Conservation (phyloP, 2,888 invertebrate genomes). For the Nebria brevicollis region DNA sequence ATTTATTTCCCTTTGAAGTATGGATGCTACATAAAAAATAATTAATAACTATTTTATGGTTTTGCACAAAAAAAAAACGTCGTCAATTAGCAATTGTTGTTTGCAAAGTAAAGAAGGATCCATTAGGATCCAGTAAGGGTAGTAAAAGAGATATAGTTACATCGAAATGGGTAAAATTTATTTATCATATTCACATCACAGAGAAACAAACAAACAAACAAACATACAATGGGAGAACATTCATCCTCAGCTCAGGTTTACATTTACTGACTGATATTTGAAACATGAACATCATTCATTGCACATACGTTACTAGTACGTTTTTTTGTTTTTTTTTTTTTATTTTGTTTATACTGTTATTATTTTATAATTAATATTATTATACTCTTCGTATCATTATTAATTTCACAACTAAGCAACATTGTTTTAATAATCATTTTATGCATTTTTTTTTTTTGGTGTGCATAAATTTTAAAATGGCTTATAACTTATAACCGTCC, state of each 20-base stretch:
- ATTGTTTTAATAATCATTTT: slow-evolving; percentile 53
- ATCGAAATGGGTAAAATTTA: slow-evolving; percentile 63
- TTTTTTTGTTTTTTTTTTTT: slow-evolving; percentile 51
- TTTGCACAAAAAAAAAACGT: too few relatives aligned
- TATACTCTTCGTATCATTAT: slow-evolving; percentile 57
- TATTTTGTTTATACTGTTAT: slow-evolving; percentile 51
- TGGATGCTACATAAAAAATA: too few relatives aligned
- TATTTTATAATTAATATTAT: slow-evolving; percentile 56
- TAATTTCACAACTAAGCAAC: slow-evolving; percentile 61
- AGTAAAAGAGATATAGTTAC: slow-evolving; percentile 49
- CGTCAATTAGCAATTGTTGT: too few relatives aligned
- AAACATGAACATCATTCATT: slow-evolving; percentile 62
- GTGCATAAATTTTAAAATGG: slow-evolving; percentile 44
- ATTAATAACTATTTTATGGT: too few relatives aligned
- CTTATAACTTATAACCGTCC: slow-evolving; percentile 43
- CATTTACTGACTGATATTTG: slow-evolving; percentile 61
- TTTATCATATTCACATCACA: slow-evolving; percentile 64
- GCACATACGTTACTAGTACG: slow-evolving; percentile 55
- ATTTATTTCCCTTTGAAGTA: too few relatives aligned
- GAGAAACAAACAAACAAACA: slow-evolving; percentile 64
- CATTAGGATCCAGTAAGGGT: not conserved
- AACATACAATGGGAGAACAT: slow-evolving; percentile 63
- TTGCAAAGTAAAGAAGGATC: too few relatives aligned
- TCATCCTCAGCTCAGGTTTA: slow-evolving; percentile 61
- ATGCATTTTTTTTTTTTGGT: not conserved